phyloP scores from a whole-genome alignment of 2,113 vertebrate genomes.

The Pachycephala philippinensis region DNA sequence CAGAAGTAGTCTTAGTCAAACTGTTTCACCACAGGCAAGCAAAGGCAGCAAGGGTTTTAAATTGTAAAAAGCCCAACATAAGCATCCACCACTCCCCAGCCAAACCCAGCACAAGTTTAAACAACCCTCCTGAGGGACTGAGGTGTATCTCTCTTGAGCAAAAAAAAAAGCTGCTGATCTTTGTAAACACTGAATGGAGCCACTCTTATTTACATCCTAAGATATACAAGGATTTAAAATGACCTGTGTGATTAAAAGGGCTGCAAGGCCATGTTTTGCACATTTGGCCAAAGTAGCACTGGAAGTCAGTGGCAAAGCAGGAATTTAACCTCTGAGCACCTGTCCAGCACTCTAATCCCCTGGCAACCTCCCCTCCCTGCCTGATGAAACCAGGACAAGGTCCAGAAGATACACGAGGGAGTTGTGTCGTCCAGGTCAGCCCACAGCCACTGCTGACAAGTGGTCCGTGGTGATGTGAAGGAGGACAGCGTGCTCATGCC shows the following conservation, averaged over 20 bases:
- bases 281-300: background rate
- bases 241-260: background rate
- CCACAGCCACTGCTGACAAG: background rate
- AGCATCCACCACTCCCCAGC: background rate
- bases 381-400: background rate
- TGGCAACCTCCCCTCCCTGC: background rate
- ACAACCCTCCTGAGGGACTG: background rate
- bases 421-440: fast-evolving
- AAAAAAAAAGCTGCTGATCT: background rate
- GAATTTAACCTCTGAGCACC: background rate
- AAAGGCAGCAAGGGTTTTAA: background rate
- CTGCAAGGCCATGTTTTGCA: background rate
- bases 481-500: fast-evolving
- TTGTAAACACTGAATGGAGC: background rate
- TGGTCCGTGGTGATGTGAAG: fast-evolving
- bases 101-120: background rate
- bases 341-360: background rate
- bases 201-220: background rate
- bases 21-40: background rate
- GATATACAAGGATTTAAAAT: background rate
- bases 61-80: background rate
- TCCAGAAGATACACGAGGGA: background rate
- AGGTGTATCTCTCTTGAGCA: background rate
- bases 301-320: background rate
- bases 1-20: background rate